A percentile compares a stretch with the other conserved stretches of the same genome.
These are phyloP conservation scores for Cancer borealis DNA, from an alignment of 2,888 invertebrate species.

Conservation along the genomic window DNA sequence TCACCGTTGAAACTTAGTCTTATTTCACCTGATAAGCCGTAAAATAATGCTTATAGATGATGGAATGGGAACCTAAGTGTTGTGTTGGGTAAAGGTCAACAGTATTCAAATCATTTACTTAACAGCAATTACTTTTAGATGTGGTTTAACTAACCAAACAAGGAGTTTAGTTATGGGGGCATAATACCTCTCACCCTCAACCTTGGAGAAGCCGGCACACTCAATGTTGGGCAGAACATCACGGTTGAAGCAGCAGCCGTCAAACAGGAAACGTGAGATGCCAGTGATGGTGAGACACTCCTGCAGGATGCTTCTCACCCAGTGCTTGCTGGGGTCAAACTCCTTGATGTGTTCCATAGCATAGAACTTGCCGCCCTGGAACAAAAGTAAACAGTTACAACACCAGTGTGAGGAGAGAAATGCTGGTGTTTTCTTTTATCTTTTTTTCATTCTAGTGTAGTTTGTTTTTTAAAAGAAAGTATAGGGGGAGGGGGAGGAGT, in stretches of 20 bases:
- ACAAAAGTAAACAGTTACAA: neutral
- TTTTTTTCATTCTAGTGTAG: too few relatives aligned
- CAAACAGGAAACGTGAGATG: constrained; percentile 78
- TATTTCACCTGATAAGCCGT: too few relatives aligned
- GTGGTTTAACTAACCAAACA: constrained; percentile 53
- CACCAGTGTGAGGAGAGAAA: too few relatives aligned
- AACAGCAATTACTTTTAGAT: constrained; percentile 48
- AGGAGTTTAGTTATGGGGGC: constrained; percentile 40
- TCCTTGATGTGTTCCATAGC: constrained; percentile 78
- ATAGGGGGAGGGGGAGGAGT: too few relatives aligned
- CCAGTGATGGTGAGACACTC: constrained; percentile 77
- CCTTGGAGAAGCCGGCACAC: constrained; percentile 60
- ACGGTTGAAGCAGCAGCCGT: constrained; percentile 78
- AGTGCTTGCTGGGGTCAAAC: constrained; percentile 77
- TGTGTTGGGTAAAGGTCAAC: too few relatives aligned
- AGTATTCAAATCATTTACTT: neutral
- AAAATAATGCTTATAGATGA: too few relatives aligned
- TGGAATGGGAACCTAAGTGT: too few relatives aligned
- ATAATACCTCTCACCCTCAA: constrained; percentile 50
- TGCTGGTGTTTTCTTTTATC: too few relatives aligned
- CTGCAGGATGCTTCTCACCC: constrained; percentile 77
- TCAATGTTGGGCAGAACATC: constrained; percentile 65
- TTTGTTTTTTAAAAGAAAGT: too few relatives aligned
- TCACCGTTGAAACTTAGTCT: too few relatives aligned
- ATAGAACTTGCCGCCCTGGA: constrained; percentile 64